phyloP scores from a whole-genome alignment of 2,113 vertebrate genomes.

The Seriola aureovittata region DNA sequence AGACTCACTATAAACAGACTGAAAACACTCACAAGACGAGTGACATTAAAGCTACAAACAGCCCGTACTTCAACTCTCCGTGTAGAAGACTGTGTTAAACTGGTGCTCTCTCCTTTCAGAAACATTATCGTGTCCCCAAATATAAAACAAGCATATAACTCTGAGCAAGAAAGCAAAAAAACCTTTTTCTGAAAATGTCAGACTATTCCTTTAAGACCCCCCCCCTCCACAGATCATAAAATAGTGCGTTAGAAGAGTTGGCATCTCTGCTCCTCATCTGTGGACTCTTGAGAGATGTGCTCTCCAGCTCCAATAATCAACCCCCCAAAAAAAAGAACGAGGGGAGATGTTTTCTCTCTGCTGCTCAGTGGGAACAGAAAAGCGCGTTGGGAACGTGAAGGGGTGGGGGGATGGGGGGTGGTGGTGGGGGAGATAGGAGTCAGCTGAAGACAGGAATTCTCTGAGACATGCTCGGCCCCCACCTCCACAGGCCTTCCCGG shows the following conservation, averaged over 20 bases:
- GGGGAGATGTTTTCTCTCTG: conserved; percentile 63
- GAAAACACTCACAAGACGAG: neutral
- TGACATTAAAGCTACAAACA: neutral
- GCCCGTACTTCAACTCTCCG: neutral
- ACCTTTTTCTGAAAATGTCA: no score
- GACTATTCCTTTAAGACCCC: neutral
- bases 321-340: conserved; percentile 47
- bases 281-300: conserved; percentile 66
- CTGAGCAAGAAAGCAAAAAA: no score
- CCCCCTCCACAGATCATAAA: conserved; percentile 15
- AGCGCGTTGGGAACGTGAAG: conserved; percentile 57
- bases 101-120: neutral
- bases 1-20: neutral
- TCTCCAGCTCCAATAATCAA: conserved; percentile 65
- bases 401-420: neutral
- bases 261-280: conserved; percentile 71
- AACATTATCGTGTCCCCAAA: neutral
- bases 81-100: neutral
- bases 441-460: conserved; percentile 69
- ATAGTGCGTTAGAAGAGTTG: conserved; percentile 48
- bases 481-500: conserved; percentile 46
- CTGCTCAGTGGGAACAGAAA: conserved; percentile 65
- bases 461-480: conserved; percentile 52
- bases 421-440: neutral
- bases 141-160: neutral